Conservation (phyloP, 64 coral and sea anemone species). For the Montipora capricornis region DNA sequence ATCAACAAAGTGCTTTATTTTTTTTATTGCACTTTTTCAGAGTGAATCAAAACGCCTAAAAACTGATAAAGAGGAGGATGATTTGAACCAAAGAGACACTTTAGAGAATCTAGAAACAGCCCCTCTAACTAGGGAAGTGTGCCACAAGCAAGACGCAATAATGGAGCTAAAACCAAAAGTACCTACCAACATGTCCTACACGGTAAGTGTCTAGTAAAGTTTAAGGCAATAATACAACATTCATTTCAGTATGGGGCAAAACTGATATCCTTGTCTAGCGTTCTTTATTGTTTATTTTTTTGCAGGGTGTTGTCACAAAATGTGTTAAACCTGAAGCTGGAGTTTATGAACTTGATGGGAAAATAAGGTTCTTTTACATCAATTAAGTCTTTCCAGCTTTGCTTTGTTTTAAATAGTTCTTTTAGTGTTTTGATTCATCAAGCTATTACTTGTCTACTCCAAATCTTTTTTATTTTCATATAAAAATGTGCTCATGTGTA, state of each 20-base stretch:
- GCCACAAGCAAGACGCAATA: background rate
- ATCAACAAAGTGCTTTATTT: background rate
- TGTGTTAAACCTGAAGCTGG: slow-evolving; percentile 72
- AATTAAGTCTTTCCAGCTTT: too few species aligned
- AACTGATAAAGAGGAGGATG: background rate
- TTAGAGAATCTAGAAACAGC: background rate
- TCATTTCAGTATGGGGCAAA: background rate
- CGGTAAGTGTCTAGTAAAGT: background rate
- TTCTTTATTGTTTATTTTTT: background rate
- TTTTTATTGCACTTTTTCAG: background rate
- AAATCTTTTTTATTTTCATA: background rate
- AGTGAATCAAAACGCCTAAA: slow-evolving; percentile 1
- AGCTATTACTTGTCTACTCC: background rate
- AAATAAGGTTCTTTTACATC: slow-evolving; percentile 46
- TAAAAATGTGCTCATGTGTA: too few species aligned
- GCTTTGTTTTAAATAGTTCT: too few species aligned
- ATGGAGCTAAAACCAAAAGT: background rate
- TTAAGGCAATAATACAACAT: background rate
- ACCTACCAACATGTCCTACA: slow-evolving; percentile 30
- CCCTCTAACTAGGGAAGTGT: background rate
- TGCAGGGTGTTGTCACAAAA: slow-evolving; percentile 58
- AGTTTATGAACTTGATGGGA: slow-evolving; percentile 76
- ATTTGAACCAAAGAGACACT: background rate
- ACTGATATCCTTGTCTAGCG: background rate
- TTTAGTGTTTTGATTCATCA: too few species aligned